Percentiles rank a stretch among this genome's conserved stretches.
Evolutionary conservation across 1,140 invertebrate genomes (phyloP).

Genomic region (Antheraea mylitta): DNA sequence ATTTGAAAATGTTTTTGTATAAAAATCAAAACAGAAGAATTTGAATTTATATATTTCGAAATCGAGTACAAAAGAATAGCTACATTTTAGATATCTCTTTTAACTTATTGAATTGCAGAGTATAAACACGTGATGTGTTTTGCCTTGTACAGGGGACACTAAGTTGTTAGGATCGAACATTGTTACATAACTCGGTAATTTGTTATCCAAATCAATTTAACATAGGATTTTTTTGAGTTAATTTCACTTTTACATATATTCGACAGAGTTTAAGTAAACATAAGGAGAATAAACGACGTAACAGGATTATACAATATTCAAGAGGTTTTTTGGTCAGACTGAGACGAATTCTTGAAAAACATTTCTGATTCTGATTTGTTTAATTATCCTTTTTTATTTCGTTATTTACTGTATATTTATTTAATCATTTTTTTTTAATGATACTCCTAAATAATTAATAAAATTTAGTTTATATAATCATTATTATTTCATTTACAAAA

Average conservation of each 20-base stretch:
- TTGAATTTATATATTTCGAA: too few species aligned
- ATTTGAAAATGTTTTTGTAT: too few species aligned
- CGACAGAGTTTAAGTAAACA: constrained; percentile 16
- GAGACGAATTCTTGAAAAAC: not conserved
- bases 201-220: constrained; percentile 50
- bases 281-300: not conserved
- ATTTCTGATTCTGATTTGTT: not conserved
- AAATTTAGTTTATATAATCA: too few species aligned
- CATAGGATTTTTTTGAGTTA: constrained; percentile 40
- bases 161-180: constrained; percentile 31
- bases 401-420: too few species aligned
- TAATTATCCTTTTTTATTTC: too few species aligned
- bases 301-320: not conserved
- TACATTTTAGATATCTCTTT: constrained; percentile 25
- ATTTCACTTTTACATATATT: constrained; percentile 55
- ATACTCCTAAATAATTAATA: too few species aligned
- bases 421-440: too few species aligned
- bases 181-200: constrained; percentile 50
- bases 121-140: constrained; percentile 35
- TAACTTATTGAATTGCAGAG: constrained; percentile 46
- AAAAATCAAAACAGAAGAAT: too few species aligned
- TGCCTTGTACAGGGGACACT: constrained; percentile 40
- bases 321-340: not conserved
- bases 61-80: not conserved
- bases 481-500: too few species aligned